Evolutionary conservation across 2,797 vertebrate species (phyloP), one percentile per base, ranked within the genome.

Genomic region (Mastacembelus armatus): DNA sequence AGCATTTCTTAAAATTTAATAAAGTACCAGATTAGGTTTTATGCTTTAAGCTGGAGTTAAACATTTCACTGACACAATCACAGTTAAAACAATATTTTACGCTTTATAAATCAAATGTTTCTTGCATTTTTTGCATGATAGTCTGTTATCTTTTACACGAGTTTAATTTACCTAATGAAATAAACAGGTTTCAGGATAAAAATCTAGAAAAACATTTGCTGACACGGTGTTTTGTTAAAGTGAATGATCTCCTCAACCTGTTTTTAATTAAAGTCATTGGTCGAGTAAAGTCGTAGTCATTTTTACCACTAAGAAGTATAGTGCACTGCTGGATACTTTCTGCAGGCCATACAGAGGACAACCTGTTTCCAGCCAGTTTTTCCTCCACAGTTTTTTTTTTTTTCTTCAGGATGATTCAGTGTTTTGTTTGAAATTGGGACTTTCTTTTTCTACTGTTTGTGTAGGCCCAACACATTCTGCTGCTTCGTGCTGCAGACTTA

Each of bases 381-480:
- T 14, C n/a, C 40, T 49, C 36, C 10, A 32, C 32, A 11, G 19
- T 10, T n/a, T 1, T 8, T 21, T 44, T 38, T 18, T 12, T 11
- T 21, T 51, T 51, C 7, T n/a, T n/a, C n/a, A n/a, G n/a, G n/a
- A n/a, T 43, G 32, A 58, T n/a, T 65, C 19, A 47, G 43, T 30
- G 51, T 43, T 26, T 77, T 45, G 21, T 65, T 49, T 43, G 42
- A 27, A 1, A 32, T 7, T 8, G 4, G 7, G 10, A 24, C 24
- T 2, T 32, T 32, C 32, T 7, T 32, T 32, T n/a, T n/a, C n/a
- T n/a, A n/a, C n/a, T n/a, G n/a, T n/a, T n/a, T n/a, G n/a, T n/a
- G n/a, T n/a, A n/a, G n/a, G n/a, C n/a, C n/a, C n/a, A n/a, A n/a
- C n/a, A n/a, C n/a, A n/a, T n/a, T n/a, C n/a, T 56, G 7, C 49